A percentile compares a stretch with the other conserved stretches of the same genome.
phyloP scores from a whole-genome alignment of 2,888 invertebrate genomes.

The Lacanobia oleracea region DNA sequence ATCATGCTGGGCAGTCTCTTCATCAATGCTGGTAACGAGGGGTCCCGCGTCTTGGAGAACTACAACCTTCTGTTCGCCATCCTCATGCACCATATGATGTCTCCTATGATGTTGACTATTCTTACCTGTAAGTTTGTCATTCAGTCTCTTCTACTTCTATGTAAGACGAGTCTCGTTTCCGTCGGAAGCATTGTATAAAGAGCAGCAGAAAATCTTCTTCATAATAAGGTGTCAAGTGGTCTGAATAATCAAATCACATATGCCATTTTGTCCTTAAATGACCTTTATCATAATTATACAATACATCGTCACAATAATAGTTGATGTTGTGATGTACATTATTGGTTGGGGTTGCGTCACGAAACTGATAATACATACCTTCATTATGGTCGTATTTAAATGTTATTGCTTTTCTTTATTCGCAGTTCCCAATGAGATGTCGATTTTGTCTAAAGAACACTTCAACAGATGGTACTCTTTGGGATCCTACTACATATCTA shows the following conservation, averaged over 20 bases:
- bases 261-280: background rate
- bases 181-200: background rate
- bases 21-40: slow-evolving; percentile 94
- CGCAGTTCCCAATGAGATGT: slow-evolving; percentile 95
- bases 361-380: slow-evolving; percentile 5
- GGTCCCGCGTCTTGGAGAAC: slow-evolving; percentile 94
- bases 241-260: background rate
- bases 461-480: slow-evolving; percentile 97
- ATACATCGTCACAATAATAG: too few relatives aligned
- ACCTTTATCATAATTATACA: background rate
- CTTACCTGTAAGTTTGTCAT: slow-evolving; percentile 93
- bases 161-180: background rate
- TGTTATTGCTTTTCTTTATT: slow-evolving; percentile 58
- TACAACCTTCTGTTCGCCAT: slow-evolving; percentile 97
- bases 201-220: background rate
- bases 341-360: background rate
- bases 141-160: background rate
- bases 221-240: background rate
- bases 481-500: slow-evolving; percentile 94
- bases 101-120: slow-evolving; percentile 97
- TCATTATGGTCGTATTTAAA: background rate
- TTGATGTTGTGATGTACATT: too few relatives aligned
- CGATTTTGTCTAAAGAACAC: slow-evolving; percentile 95
- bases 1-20: slow-evolving; percentile 95
- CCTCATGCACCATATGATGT: slow-evolving; percentile 98